Evolutionary conservation across 2,113 vertebrate species (phyloP).

Genomic region (Pagrus major): DNA sequence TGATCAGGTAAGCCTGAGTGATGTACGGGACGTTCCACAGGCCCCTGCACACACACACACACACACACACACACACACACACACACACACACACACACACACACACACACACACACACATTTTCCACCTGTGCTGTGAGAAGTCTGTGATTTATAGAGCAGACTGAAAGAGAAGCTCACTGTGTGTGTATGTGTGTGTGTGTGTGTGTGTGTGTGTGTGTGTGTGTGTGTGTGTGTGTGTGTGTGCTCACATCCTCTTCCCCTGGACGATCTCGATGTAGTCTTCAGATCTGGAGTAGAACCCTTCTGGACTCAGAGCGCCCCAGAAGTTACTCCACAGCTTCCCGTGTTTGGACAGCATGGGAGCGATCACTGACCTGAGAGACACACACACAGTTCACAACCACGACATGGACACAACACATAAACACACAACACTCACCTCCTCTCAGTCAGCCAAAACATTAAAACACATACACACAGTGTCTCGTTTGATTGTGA

Average conservation of each 20-base stretch:
- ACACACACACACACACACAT: background rate
- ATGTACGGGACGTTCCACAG: conserved; percentile 80
- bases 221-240: conserved; percentile 8
- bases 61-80: conserved; percentile 20
- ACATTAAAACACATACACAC: too few relatives aligned
- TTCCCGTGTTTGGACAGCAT: conserved; percentile 77
- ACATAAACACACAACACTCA: too few relatives aligned
- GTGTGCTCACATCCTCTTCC: conserved; percentile 66
- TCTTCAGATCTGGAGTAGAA: conserved; percentile 79
- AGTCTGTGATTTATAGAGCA: background rate
- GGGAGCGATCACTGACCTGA: conserved; percentile 67
- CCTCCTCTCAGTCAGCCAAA: too few relatives aligned
- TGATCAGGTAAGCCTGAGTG: conserved; percentile 73
- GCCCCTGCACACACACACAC: conserved; percentile 47
- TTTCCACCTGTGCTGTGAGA: background rate
- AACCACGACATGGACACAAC: too few relatives aligned
- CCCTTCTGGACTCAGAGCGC: conserved; percentile 75
- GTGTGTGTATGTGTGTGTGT: conserved; percentile 9
- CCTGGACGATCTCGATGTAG: conserved; percentile 80
- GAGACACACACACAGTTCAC: background rate
- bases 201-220: conserved; percentile 6
- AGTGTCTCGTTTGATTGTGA: too few relatives aligned
- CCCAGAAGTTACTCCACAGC: conserved; percentile 82
- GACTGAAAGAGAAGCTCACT: too few relatives aligned
- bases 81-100: conserved; percentile 14